Evolutionary conservation across 2,888 invertebrate genomes (phyloP).

Genomic region (Cyclophora punctaria): DNA sequence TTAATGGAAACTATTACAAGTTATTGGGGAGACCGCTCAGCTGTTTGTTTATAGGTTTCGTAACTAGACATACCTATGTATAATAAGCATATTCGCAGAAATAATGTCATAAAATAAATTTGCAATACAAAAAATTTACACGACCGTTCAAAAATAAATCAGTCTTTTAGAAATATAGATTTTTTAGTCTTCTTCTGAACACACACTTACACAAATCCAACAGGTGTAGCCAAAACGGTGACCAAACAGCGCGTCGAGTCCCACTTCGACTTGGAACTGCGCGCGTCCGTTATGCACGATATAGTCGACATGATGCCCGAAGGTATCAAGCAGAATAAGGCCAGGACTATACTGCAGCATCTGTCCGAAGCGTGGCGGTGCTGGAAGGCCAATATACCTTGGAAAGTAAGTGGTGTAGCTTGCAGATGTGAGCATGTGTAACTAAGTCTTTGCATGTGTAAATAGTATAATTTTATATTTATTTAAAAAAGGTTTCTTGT

Average conservation of each 20-base stretch:
- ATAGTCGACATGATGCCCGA: slow-evolving; percentile 99
- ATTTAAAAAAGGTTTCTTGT: background rate
- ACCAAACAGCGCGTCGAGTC: slow-evolving; percentile 99
- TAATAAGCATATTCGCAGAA: too few species aligned
- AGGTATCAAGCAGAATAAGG: slow-evolving; percentile 99
- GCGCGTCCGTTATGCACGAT: slow-evolving; percentile 97
- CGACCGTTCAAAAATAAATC: too few species aligned
- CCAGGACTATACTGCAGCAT: slow-evolving; percentile 98
- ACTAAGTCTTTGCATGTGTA: too few species aligned
- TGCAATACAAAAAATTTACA: too few species aligned
- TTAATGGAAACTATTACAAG: too few species aligned
- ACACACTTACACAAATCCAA: too few species aligned
- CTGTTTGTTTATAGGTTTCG: too few species aligned
- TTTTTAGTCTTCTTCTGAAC: background rate
- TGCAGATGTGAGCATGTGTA: too few species aligned
- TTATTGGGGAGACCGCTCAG: too few species aligned
- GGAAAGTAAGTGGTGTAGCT: slow-evolving; percentile 83
- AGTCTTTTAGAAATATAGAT: too few species aligned
- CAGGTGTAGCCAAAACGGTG: slow-evolving; percentile 97
- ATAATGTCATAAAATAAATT: too few species aligned
- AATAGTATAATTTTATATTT: background rate
- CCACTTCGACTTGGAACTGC: slow-evolving; percentile 98
- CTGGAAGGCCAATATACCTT: slow-evolving; percentile 99
- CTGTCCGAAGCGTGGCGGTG: slow-evolving; percentile 99
- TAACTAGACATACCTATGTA: too few species aligned